A percentile compares a stretch with the other conserved stretches of the same genome.
These are phyloP conservation scores for Sphaeramia orbicularis DNA, from an alignment of 2,797 vertebrate species.

Conservation along the genomic window DNA sequence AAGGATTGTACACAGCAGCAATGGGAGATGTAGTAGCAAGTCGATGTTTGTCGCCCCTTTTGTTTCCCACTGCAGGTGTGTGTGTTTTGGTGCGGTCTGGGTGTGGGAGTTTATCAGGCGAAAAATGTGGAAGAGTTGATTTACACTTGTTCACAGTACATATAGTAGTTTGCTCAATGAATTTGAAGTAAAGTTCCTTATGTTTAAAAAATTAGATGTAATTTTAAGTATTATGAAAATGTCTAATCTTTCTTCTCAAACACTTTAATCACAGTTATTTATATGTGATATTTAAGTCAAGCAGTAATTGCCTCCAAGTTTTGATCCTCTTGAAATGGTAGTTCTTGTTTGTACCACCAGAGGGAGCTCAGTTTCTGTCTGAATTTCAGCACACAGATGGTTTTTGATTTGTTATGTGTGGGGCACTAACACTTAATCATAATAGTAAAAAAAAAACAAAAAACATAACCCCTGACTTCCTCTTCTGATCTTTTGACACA, in stretches of 20 bases:
- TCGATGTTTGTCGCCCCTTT: conserved; percentile 13
- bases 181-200: not conserved
- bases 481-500: not conserved
- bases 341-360: conserved; percentile 40
- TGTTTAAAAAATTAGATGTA: not conserved
- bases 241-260: not conserved
- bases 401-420: not conserved
- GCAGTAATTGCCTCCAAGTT: not conserved
- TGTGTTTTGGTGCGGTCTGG: conserved; percentile 42
- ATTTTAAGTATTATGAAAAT: conserved; percentile 9
- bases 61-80: conserved; percentile 33
- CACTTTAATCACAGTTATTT: not conserved
- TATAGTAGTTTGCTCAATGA: not conserved
- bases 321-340: not conserved
- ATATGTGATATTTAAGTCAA: not conserved
- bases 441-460: too few relatives aligned
- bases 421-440: not conserved
- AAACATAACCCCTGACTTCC: conserved; percentile 13
- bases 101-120: conserved; percentile 12
- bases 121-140: not conserved
- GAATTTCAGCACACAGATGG: not conserved
- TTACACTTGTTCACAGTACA: conserved; percentile 15
- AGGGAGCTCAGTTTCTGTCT: conserved; percentile 10
- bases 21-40: conserved; percentile 8
- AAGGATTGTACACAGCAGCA: conserved; percentile 11